phyloP scores from a whole-genome alignment of 2,888 invertebrate genomes.

The Sarcophaga subvicina region DNA sequence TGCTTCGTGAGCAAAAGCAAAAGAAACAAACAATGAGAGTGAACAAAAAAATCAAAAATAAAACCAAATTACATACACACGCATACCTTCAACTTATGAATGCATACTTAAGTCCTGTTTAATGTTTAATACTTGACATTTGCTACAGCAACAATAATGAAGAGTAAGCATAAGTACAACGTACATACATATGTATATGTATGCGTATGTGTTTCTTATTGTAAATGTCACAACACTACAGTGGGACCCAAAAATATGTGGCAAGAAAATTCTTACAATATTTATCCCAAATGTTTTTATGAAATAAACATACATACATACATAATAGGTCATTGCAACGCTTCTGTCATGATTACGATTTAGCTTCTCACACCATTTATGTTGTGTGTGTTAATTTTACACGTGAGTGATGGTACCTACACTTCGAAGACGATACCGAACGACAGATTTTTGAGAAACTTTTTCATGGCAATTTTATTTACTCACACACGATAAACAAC shows the following conservation, averaged over 20 bases:
- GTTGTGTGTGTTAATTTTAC: no score
- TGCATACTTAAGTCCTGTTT: conserved; percentile 39
- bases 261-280: no score
- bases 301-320: no score
- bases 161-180: background rate
- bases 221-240: background rate
- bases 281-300: no score
- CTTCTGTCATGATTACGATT: no score
- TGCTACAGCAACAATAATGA: conserved; percentile 26
- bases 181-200: background rate
- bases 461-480: no score
- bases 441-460: no score
- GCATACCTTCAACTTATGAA: conserved; percentile 6
- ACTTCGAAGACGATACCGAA: no score
- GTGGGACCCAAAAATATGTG: background rate
- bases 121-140: conserved; percentile 60
- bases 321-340: no score
- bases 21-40: background rate
- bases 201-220: background rate
- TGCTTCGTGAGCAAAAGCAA: background rate
- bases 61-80: conserved; percentile 29
- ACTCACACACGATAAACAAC: no score
- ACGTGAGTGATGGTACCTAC: no score
- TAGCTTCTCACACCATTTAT: no score
- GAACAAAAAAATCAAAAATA: background rate